Percentiles rank a stretch among this genome's conserved stretches.
Conservation (phyloP, 1,140 invertebrate genomes). For the Plectrocnemia conspersa region DNA sequence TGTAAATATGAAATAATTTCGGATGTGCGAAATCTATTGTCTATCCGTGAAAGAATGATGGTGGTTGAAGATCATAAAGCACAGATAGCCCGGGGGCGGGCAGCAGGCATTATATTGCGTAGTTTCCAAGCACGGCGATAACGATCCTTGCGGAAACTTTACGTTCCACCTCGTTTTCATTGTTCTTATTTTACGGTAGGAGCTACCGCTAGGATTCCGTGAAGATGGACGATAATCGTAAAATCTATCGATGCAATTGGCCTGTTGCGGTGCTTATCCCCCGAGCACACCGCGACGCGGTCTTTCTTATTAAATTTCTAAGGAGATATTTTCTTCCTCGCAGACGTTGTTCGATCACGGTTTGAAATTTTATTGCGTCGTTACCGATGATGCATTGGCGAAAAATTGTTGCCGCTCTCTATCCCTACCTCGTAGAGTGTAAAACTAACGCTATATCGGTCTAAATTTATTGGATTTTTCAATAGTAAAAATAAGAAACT, state of each 20-base stretch:
- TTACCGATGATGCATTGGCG: too few species aligned
- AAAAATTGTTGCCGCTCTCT: too few species aligned
- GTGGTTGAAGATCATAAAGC: slow-evolving; percentile 17
- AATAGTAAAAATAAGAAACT: too few species aligned
- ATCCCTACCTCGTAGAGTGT: too few species aligned
- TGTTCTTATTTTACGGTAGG: slow-evolving; percentile 21
- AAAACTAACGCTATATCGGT: too few species aligned
- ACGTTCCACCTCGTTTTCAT: slow-evolving; percentile 16
- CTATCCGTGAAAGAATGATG: slow-evolving; percentile 17
- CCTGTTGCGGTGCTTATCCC: slow-evolving; percentile 25
- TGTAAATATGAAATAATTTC: too few species aligned
- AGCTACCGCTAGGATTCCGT: slow-evolving; percentile 2
- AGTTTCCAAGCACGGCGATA: slow-evolving; percentile 27
- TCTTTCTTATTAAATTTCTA: too few species aligned
- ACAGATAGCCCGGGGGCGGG: slow-evolving; percentile 17
- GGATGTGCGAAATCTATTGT: slow-evolving; percentile 2
- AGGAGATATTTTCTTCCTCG: too few species aligned
- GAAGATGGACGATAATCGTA: slow-evolving; percentile 15
- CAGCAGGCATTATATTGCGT: slow-evolving; percentile 30
- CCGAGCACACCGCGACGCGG: too few species aligned
- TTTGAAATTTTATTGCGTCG: too few species aligned
- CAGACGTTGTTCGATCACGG: too few species aligned
- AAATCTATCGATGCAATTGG: slow-evolving; percentile 16
- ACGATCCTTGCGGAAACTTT: slow-evolving; percentile 25
- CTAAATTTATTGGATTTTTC: too few species aligned